Base-by-base conservation (phyloP, 2,888 invertebrate species). In the Acanthacorydalis orientalis region DNA sequence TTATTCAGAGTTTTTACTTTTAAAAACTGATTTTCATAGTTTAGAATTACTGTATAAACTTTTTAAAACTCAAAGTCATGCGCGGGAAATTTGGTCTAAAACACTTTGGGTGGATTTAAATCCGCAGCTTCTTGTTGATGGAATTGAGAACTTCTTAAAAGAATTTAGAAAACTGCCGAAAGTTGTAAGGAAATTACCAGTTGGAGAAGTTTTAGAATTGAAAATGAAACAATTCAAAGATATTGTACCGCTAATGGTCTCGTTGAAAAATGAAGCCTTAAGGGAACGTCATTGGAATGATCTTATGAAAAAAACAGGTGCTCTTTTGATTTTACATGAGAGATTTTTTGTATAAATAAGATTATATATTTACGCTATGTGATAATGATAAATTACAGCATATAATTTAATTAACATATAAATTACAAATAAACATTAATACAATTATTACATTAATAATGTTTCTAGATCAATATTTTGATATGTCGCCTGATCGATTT, bases 221-320 rank as follows among this genome's bases (percentile, higher is more conserved):
- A 81, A 81, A 58, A 84, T 93, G 87, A 86, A 83, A 57, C 84
- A 85, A 57, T 93, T 93, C 67, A 84, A 84, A 60, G 79, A 79
- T 53, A 80, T 87, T 0, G 82, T 93, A 1, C 90, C 92, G 0
- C 67, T 93, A 43, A 91, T 92, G 79, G 85, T 89, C 4, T 86
- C 89, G 39, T 65, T 95, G 46, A 93, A 92, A 64, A 86, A 90
- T 60, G 90, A 92, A 57, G 89, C 92, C 0, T 75, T 95, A 63
- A 70, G 90, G 9, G 86, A 88, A 54, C 73, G 92, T 10, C 93
- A 95, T 65, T 95, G 93, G 93, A 76, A 78, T 54, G 78, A 84
- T 56, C 68, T 93, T 43, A 92, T 93, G 92, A 67, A 68, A 2
- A 87, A 86, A 64, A 93, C 92, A 11, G 82, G 83, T 61, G 68